phyloP scores from a whole-genome alignment of 1,140 invertebrate species.

The Alviniconcha marisindica region DNA sequence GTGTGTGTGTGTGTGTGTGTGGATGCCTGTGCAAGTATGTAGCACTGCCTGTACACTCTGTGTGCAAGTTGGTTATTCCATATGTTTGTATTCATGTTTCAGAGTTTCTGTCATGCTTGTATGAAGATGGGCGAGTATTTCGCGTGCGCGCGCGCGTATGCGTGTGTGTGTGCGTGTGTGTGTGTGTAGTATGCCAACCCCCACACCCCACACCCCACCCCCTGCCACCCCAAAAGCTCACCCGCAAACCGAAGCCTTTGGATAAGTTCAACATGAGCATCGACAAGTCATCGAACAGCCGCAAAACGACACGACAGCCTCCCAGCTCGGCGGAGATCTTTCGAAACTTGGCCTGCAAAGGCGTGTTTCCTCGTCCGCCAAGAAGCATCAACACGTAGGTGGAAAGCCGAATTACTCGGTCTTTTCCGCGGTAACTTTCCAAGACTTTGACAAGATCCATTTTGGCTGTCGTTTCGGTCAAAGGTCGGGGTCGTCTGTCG shows the following conservation, averaged over 20 bases:
- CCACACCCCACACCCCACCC: too few relatives aligned
- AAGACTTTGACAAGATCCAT: constrained; percentile 71
- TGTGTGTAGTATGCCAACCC: too few relatives aligned
- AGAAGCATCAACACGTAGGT: constrained; percentile 79
- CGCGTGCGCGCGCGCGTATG: neutral
- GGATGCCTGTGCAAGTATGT: too few relatives aligned
- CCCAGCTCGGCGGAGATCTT: constrained; percentile 82
- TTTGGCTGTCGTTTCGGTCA: neutral
- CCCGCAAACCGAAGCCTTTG: constrained; percentile 62
- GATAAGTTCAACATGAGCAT: constrained; percentile 77
- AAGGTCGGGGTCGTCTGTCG: constrained; percentile 7
- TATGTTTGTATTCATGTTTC: too few relatives aligned
- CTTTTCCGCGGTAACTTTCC: constrained; percentile 78
- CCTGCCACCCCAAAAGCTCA: constrained; percentile 27
- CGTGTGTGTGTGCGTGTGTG: neutral
- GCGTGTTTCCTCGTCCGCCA: constrained; percentile 72
- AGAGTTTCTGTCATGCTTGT: too few relatives aligned
- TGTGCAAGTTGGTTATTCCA: too few relatives aligned
- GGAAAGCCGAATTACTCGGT: constrained; percentile 82
- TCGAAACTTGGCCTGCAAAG: constrained; percentile 79
- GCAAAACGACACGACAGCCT: constrained; percentile 80
- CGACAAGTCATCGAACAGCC: constrained; percentile 86
- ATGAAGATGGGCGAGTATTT: too few relatives aligned
- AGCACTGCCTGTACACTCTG: too few relatives aligned
- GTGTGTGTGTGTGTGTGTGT: neutral